Percentiles rank a stretch among this genome's conserved stretches.
Conservation (phyloP, 2,113 vertebrate genomes). For the Toxotes jaculatrix region DNA sequence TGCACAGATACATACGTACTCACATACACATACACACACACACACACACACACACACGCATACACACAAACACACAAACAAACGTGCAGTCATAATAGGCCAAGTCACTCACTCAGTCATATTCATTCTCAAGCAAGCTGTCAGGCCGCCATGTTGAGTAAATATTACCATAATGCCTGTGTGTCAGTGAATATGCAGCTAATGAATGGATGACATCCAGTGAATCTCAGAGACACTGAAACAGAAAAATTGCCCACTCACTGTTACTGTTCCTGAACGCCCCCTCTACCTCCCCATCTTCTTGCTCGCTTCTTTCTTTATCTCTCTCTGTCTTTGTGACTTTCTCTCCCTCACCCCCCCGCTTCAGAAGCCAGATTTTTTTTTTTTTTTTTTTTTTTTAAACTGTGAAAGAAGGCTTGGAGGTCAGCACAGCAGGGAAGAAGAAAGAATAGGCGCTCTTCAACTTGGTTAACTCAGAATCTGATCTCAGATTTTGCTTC, state of each 20-base stretch:
- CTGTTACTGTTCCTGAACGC: constrained; percentile 38
- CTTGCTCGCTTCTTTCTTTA: constrained; percentile 24
- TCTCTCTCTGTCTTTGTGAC: constrained; percentile 2
- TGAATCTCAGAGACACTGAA: constrained; percentile 66
- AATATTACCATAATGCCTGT: constrained; percentile 79
- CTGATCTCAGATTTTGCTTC: constrained; percentile 2
- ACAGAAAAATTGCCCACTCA: constrained; percentile 62
- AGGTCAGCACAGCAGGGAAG: constrained; percentile 37
- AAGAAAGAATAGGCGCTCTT: constrained; percentile 25
- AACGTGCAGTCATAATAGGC: constrained; percentile 67
- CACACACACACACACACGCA: constrained; percentile 34
- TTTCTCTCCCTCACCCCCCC: constrained; percentile 10
- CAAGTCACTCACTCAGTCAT: constrained; percentile 74
- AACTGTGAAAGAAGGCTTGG: neutral
- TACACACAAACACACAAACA: constrained; percentile 44
- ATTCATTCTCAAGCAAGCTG: constrained; percentile 76
- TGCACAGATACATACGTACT: constrained; percentile 46
- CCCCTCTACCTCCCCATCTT: constrained; percentile 15
- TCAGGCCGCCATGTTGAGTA: constrained; percentile 77
- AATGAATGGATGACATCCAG: constrained; percentile 80
- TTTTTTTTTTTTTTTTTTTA: neutral
- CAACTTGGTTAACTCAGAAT: constrained; percentile 33
- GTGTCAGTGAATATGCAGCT: constrained; percentile 74
- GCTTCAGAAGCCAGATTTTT: neutral
- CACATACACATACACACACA: constrained; percentile 43